Evolutionary conservation across 1,140 invertebrate species (phyloP), one percentile per base, ranked within the genome.

Genomic region (Epicauta chinensis): DNA sequence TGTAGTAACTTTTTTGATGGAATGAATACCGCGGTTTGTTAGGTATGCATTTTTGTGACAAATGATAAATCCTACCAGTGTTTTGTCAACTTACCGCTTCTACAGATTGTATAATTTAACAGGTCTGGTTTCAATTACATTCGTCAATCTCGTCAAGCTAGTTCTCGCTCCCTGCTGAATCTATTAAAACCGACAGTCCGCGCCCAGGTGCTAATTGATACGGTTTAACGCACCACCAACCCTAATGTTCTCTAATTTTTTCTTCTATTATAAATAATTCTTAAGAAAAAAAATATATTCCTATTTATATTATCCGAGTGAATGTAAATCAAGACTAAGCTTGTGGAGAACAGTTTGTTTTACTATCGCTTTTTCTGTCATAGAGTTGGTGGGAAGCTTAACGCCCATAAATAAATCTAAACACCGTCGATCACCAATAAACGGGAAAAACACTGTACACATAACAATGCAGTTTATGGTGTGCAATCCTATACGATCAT

Each of bases 1-100:
- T 53, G 53, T 50, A 46, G 53, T 42, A 63, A 63, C 56, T 61
- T 63, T 61, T 58, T 55, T n/a, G n/a, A 30, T 16, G 47, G 46
- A 47, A 51, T 45, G 49, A 55, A 51, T 46, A 55, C 53, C 56
- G 57, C 55, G 64, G 61, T 62, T 66, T 62, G 64, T 66, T 66
- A 66, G 62, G 54, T 64, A 66, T 64, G 64, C 62, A 66, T 64
- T 66, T 66, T 66, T 66, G 58, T 59, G 55, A 60, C 56, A 62
- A 66, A 64, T 61, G 62, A 65, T 63, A 61, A 65, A 59, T 61
- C 51, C 60, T 54, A 32, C 23, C 51, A 44, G 29, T 54, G 57
- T 61, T 63, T 62, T 61, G 60, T 59, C 60, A 60, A 55, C 58
- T 62, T 60, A 53, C 55, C 56, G 47, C 31, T 49, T 47, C 43